Evolutionary conservation across 2,888 invertebrate genomes (phyloP).

Genomic region (Cephus rjabovi): DNA sequence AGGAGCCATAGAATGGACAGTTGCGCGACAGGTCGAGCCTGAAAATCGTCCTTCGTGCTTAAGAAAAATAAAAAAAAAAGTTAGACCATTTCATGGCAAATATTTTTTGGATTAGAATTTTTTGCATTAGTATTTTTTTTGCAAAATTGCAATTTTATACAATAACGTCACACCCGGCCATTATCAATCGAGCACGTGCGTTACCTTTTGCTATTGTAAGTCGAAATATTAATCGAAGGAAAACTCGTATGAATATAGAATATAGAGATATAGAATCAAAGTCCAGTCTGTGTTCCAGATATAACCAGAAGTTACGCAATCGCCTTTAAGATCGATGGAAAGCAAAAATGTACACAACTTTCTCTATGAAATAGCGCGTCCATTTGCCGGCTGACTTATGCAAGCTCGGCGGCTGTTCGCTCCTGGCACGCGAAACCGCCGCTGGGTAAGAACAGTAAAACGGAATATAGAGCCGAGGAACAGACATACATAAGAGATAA

Average conservation of each 20-base stretch:
- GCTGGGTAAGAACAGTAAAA: constrained; percentile 10
- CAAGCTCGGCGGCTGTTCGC: constrained; percentile 47
- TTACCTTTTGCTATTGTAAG: not conserved
- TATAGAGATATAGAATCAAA: not conserved
- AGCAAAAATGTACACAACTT: constrained; percentile 62
- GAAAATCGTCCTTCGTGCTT: not conserved
- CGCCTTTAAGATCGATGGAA: constrained; percentile 54
- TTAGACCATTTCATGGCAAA: not conserved
- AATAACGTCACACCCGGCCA: not conserved
- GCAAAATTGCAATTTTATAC: not conserved
- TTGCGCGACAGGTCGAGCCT: not conserved
- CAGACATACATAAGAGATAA: not conserved
- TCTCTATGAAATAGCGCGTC: constrained; percentile 64
- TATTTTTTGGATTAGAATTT: not conserved
- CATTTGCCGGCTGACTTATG: constrained; percentile 54
- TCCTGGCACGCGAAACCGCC: constrained; percentile 40
- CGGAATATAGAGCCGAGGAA: not conserved
- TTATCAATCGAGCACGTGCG: not conserved
- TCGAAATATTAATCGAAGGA: not conserved
- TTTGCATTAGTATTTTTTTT: not conserved
- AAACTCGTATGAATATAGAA: not conserved
- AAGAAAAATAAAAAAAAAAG: not conserved
- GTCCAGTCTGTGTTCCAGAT: constrained; percentile 34
- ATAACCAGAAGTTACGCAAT: constrained; percentile 47
- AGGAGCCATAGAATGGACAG: not conserved